A percentile compares a stretch with the other conserved stretches of the same genome.
Conservation (phyloP, 2,888 invertebrate genomes). For the Mallateleia sp. region DNA sequence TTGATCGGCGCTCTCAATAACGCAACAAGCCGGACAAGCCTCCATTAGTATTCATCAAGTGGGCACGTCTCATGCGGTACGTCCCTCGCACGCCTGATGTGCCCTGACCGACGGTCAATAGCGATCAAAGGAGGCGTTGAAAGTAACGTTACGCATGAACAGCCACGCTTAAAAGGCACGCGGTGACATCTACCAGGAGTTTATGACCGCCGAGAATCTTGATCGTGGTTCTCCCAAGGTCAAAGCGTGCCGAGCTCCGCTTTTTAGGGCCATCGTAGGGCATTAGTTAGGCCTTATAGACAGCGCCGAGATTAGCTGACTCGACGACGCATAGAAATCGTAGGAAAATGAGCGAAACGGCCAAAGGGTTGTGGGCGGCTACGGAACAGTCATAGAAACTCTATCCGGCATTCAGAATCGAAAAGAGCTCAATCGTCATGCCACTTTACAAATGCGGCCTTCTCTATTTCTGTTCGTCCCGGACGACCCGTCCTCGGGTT, state of each 20-base stretch:
- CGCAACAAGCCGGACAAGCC: neutral
- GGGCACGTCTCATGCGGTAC: neutral
- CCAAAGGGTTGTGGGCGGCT: slow-evolving; percentile 88
- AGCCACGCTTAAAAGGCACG: slow-evolving; percentile 88
- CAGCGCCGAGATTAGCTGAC: slow-evolving; percentile 30
- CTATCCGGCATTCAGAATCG: slow-evolving; percentile 85
- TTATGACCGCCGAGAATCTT: slow-evolving; percentile 83
- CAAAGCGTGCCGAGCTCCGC: slow-evolving; percentile 14
- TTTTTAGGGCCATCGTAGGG: neutral
- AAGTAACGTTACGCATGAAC: slow-evolving; percentile 83
- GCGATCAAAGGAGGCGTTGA: slow-evolving; percentile 47
- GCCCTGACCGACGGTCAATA: slow-evolving; percentile 40
- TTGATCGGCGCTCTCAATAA: neutral
- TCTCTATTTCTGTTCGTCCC: slow-evolving; percentile 71
- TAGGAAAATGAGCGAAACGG: slow-evolving; percentile 79
- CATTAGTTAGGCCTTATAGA: slow-evolving; percentile 14
- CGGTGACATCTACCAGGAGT: slow-evolving; percentile 88
- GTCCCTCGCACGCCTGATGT: neutral
- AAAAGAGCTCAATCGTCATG: slow-evolving; percentile 88
- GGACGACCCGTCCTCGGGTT: slow-evolving; percentile 52
- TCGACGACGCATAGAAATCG: slow-evolving; percentile 69
- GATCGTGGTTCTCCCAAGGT: slow-evolving; percentile 42
- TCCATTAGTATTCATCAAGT: neutral
- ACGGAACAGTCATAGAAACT: slow-evolving; percentile 89
- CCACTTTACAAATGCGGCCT: slow-evolving; percentile 81